Base-by-base conservation (phyloP, 2,888 invertebrate genomes). In the Crossocerus cetratus region DNA sequence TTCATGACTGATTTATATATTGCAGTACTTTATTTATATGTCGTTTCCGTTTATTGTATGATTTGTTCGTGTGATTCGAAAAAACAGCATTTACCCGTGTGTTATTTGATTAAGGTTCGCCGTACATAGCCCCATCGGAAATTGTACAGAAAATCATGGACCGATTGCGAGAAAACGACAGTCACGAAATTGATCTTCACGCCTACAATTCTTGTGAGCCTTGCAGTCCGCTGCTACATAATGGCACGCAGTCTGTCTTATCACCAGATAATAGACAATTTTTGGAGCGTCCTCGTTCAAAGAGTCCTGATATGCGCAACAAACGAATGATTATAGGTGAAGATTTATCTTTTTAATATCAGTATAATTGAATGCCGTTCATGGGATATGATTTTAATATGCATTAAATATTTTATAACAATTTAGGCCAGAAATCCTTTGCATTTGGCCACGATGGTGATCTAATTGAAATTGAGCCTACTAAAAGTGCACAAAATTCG, bases 71-170 rank as follows among this genome's bases (percentile, higher is more conserved):
- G 20, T 20, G 16, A 16, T 16, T 49, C 16, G 14, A 32, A 32
- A 32, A 32, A 32, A 4, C 11, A 32, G 8, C 32, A 32, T 32
- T 32, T 32, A 32, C 2, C 8, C 32, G 5, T 32, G 8, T 32
- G 32, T 3, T 32, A 8, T 11, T 32, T 5, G 8, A 90, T 90
- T 54, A 91, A 94, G 95, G 95, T 90, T 94, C 94, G 91, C 95
- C 94, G 73, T 94, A 95, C 92, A 93, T 94, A 92, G 94, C 94
- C 90, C 95, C 95, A 74, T 95, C 95, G 86, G 94, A 94, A 90
- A 95, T 96, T 91, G 95, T 95, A 89, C 94, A 95, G 90, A 95
- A 95, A 90, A 95, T 96, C 84, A 95, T 95, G 93, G 94, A 95
- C 81, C 93, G 94, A 22, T 78, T 90, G 42, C 89, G 90, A 4